Percentiles rank a stretch among this genome's conserved stretches.
Conservation (phyloP, 2,797 vertebrate species). For the Eupleurogrammus muticus region DNA sequence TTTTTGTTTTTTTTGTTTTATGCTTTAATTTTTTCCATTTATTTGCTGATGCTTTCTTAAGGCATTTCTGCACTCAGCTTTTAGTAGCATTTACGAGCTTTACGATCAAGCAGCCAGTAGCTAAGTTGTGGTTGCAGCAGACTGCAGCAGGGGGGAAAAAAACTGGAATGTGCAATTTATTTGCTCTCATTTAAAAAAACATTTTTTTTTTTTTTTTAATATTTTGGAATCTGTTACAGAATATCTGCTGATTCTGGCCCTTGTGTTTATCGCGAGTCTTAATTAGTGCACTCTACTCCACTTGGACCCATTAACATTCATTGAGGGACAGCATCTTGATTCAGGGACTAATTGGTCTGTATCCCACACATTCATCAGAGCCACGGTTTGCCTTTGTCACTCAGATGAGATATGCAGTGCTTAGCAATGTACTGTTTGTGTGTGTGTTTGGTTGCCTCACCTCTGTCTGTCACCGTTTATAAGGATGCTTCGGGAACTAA, state of each 20-base stretch:
- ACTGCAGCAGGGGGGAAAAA: constrained; percentile 8
- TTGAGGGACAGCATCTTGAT: constrained; percentile 47
- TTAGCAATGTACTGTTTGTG: constrained; percentile 28
- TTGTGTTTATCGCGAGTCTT: constrained; percentile 34
- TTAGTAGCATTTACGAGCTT: constrained; percentile 32
- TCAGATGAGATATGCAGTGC: constrained; percentile 41
- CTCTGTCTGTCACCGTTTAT: constrained; percentile 40
- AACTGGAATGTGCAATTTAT: constrained; percentile 29
- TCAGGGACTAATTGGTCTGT: constrained; percentile 67
- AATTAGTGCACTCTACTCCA: constrained; percentile 19
- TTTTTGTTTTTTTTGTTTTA: constrained; percentile 29
- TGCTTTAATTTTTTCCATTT: constrained; percentile 19
- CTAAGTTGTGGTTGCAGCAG: constrained; percentile 15
- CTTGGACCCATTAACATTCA: constrained; percentile 27
- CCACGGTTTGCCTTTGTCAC: constrained; percentile 58
- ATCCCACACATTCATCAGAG: constrained; percentile 49
- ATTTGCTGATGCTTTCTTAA: constrained; percentile 25
- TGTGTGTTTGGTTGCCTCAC: constrained; percentile 56
- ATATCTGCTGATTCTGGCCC: constrained; percentile 18
- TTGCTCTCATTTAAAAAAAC: constrained; percentile 29
- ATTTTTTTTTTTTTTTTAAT: constrained; percentile 1
- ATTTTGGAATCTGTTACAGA: constrained; percentile 16
- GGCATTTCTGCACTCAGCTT: constrained; percentile 23
- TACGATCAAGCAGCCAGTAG: constrained; percentile 37
- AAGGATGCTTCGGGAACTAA: constrained; percentile 40